Evolutionary conservation across 1,140 invertebrate species (phyloP), one percentile per base, ranked within the genome.

Genomic region (Drosophila pachea): DNA sequence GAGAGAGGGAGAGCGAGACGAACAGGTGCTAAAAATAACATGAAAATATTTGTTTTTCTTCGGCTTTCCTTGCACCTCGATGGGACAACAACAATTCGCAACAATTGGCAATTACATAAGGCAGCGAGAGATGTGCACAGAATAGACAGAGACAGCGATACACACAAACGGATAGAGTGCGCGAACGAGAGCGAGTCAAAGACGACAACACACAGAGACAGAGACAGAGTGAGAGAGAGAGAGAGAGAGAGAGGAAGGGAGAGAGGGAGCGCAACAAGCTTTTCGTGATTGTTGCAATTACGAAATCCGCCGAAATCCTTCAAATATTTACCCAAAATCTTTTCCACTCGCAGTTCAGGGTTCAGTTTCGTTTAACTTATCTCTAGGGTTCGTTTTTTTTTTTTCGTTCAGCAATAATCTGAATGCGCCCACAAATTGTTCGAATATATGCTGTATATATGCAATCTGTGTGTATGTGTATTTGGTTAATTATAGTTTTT

Each of bases 1-100:
- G 43, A 38, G 35, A 9, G 29, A n/a, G 4, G 8, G 33, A 33
- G 59, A 7, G n/a, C 47, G 33, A n/a, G 16, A 53, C 67, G 53
- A 86, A 84, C 79, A 86, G 76, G 76, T 86, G 81, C 81, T 86
- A 86, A 81, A 86, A 84, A 84, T 84, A 84, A 86, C 49, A 47
- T 63, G 66, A 76, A 63, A n/a, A 45, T 9, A 50, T 50, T 33
- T 50, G 29, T 49, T 50, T 50, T 33, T 32, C 7, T 64, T 52
- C 47, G 22, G 22, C 22, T 22, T 22, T 22, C 22, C 22, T 66
- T 58, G 60, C 54, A 55, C 38, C 58, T 54, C 49, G 53, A 60
- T 22, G 53, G 42, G 64, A 77, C 75, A 42, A 78, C 59, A 69
- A 55, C 73, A 67, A 67, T 84, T 74, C 70, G 71, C 68, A 56